phyloP scores from a whole-genome alignment of 2,888 invertebrate genomes.

The Philhelius pedissequus region DNA sequence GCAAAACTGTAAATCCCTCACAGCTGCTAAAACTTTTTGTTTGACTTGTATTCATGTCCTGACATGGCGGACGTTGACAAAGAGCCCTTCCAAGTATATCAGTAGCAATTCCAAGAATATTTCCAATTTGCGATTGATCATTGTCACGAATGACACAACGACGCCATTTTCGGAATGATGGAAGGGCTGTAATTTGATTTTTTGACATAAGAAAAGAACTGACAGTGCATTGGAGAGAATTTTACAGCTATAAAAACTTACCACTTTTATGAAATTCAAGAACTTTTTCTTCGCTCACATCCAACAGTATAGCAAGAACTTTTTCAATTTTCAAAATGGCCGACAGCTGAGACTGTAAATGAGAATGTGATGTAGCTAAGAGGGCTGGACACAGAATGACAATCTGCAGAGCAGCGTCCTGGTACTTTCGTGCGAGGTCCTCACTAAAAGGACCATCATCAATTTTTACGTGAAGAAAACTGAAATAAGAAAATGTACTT shows the following conservation, averaged over 20 bases:
- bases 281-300: constrained; percentile 87
- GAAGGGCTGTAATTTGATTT: constrained; percentile 80
- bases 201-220: neutral
- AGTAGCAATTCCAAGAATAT: constrained; percentile 90
- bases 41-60: constrained; percentile 81
- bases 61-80: constrained; percentile 82
- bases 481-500: constrained; percentile 75
- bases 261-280: constrained; percentile 85
- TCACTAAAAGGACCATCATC: constrained; percentile 83
- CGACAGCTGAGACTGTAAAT: constrained; percentile 76
- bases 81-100: constrained; percentile 84
- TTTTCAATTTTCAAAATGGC: constrained; percentile 82
- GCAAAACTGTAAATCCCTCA: constrained; percentile 78
- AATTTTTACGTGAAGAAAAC: constrained; percentile 86
- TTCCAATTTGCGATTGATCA: constrained; percentile 90
- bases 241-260: constrained; percentile 73
- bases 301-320: constrained; percentile 89
- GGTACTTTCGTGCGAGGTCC: constrained; percentile 80
- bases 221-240: neutral
- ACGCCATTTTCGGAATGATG: constrained; percentile 88
- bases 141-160: constrained; percentile 89
- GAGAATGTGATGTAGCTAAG: constrained; percentile 80
- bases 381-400: constrained; percentile 89
- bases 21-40: constrained; percentile 76
- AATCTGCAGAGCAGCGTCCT: constrained; percentile 86